Evolutionary conservation across 1,140 invertebrate species (phyloP).

Genomic region (Drosophila parabipectinata): DNA sequence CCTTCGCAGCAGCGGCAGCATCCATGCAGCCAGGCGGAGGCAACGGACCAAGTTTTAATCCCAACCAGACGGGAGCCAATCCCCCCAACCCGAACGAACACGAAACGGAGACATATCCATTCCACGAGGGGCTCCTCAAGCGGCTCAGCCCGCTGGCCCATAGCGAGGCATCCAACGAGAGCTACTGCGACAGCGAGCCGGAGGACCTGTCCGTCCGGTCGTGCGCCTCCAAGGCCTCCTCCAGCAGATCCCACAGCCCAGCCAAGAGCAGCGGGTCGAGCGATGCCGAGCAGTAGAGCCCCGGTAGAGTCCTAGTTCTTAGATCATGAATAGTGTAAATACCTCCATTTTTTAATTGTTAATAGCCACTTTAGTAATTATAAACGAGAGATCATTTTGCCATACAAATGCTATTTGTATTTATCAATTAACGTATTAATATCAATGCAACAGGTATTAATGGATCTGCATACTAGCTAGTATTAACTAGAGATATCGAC

Average conservation of each 20-base stretch:
- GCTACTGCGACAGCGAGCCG: slow-evolving; percentile 76
- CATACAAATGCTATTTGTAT: slow-evolving; percentile 43
- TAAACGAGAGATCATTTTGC: slow-evolving; percentile 29
- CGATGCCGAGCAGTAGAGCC: slow-evolving; percentile 70
- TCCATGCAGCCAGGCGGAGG: slow-evolving; percentile 57
- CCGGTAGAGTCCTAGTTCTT: slow-evolving; percentile 22
- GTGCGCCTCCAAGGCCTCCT: slow-evolving; percentile 69
- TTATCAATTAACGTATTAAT: slow-evolving; percentile 51
- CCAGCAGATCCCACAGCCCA: slow-evolving; percentile 74
- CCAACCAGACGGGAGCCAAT: slow-evolving; percentile 7
- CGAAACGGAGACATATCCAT: slow-evolving; percentile 85
- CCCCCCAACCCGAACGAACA: slow-evolving; percentile 8
- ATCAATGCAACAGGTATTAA: slow-evolving; percentile 54
- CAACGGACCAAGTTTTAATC: slow-evolving; percentile 16
- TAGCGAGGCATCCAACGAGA: slow-evolving; percentile 74
- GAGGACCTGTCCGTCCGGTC: slow-evolving; percentile 82
- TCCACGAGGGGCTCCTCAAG: slow-evolving; percentile 84
- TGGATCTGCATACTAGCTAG: slow-evolving; percentile 51
- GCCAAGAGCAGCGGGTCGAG: slow-evolving; percentile 65
- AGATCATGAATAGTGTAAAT: slow-evolving; percentile 59
- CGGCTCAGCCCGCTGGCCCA: slow-evolving; percentile 71
- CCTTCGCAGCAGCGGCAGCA: slow-evolving; percentile 70
- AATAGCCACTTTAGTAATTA: slow-evolving; percentile 38
- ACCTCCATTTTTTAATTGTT: slow-evolving; percentile 40
- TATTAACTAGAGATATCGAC: slow-evolving; percentile 66